Evolutionary conservation across 2,113 vertebrate species (phyloP).

Genomic region (Regulus satrapa): DNA sequence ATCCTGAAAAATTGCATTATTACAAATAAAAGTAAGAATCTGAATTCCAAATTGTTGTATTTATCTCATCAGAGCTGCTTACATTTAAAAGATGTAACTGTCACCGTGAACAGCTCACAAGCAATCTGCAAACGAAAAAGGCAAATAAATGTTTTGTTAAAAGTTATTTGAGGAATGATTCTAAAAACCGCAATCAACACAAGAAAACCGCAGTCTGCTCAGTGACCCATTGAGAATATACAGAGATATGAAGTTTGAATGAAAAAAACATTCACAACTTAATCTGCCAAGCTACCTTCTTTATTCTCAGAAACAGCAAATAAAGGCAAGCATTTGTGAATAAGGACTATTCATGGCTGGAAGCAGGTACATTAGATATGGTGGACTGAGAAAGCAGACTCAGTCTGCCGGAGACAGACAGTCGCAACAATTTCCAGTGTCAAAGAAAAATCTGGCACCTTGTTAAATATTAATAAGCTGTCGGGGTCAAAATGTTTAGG

Average conservation of each 20-base stretch:
- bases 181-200: conserved; percentile 26
- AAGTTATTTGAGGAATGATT: conserved; percentile 24
- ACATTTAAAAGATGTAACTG: conserved; percentile 15
- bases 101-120: conserved; percentile 1
- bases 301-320: conserved; percentile 19
- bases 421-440: conserved; percentile 13
- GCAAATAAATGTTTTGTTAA: conserved; percentile 44
- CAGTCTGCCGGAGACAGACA: conserved; percentile 49
- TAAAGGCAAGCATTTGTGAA: conserved; percentile 22
- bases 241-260: conserved; percentile 8
- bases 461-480: conserved; percentile 60
- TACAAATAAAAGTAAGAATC: background rate
- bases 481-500: conserved; percentile 33
- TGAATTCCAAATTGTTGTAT: conserved; percentile 18
- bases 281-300: background rate
- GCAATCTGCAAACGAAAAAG: conserved; percentile 11
- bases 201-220: conserved; percentile 32
- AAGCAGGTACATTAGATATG: conserved; percentile 46
- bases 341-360: conserved; percentile 9
- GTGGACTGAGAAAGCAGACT: conserved; percentile 41
- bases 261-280: conserved; percentile 4
- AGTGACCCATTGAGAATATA: conserved; percentile 27
- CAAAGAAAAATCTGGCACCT: conserved; percentile 61
- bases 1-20: background rate
- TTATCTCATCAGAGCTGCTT: conserved; percentile 48